phyloP scores from a whole-genome alignment of 2,888 invertebrate species.

The Phorcus lineatus region DNA sequence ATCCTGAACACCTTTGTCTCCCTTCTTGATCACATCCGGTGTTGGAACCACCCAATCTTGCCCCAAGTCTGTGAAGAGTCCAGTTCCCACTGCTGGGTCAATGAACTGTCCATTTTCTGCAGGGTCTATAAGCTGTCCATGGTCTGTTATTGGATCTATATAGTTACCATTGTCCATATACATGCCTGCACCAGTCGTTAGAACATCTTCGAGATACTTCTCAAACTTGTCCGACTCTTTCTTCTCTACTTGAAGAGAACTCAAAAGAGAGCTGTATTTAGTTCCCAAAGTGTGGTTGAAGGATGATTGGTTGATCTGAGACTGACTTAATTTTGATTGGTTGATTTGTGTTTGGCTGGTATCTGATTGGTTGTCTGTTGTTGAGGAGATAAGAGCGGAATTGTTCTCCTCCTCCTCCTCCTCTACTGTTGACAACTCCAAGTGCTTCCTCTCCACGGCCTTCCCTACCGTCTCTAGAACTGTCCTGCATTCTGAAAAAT shows the following conservation, averaged over 20 bases:
- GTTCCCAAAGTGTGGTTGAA: no score
- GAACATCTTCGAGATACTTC: conserved; percentile 29
- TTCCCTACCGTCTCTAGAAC: conserved; percentile 39
- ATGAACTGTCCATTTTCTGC: neutral
- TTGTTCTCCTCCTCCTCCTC: neutral
- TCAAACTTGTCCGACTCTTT: conserved; percentile 24
- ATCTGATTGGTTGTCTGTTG: neutral
- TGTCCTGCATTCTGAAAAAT: neutral
- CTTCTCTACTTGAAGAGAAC: conserved; percentile 21
- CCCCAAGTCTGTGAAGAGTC: no score
- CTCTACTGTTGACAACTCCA: neutral
- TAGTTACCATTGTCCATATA: neutral
- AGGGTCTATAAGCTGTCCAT: neutral
- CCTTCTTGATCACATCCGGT: neutral
- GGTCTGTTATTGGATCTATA: neutral
- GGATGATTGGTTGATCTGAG: neutral
- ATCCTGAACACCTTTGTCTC: neutral
- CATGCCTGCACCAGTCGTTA: neutral
- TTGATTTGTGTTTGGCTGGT: neutral
- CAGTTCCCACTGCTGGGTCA: neutral
- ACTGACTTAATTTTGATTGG: neutral
- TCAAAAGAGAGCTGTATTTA: neutral
- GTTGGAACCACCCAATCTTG: neutral
- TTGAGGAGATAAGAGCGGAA: neutral
- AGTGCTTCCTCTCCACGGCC: conserved; percentile 30